Conservation (phyloP, 2,888 invertebrate genomes). For the Oithona nana region DNA sequence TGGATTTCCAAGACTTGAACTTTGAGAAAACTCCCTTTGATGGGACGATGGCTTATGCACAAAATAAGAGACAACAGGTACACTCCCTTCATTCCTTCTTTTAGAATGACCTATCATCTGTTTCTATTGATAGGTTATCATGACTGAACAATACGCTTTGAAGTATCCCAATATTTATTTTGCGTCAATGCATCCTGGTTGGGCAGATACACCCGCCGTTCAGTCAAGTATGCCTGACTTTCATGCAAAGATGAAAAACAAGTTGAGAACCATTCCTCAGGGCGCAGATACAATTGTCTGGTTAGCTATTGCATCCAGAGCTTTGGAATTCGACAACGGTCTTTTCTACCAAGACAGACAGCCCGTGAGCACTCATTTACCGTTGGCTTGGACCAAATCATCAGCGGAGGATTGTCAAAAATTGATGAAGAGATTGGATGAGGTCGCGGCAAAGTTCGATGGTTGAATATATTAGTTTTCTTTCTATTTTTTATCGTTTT, state of each 20-base stretch:
- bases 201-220: conserved; percentile 32
- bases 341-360: conserved; percentile 31
- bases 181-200: conserved; percentile 30
- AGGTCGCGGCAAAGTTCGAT: conserved; percentile 19
- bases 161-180: conserved; percentile 26
- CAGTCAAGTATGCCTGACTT: conserved; percentile 28
- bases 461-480: too few relatives aligned
- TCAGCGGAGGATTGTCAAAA: conserved; percentile 25
- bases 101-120: too few relatives aligned
- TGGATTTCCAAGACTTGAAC: conserved; percentile 29
- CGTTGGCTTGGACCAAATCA: conserved; percentile 30
- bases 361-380: conserved; percentile 29
- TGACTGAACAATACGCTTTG: conserved; percentile 27
- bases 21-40: conserved; percentile 30
- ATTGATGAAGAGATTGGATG: conserved; percentile 28
- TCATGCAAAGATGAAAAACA: conserved; percentile 30
- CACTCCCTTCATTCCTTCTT: too few relatives aligned
- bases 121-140: too few relatives aligned
- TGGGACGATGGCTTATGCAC: conserved; percentile 32
- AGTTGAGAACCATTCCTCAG: conserved; percentile 29
- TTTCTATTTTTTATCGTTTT: too few relatives aligned
- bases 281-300: conserved; percentile 33
- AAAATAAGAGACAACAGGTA: conserved; percentile 33
- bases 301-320: conserved; percentile 28
- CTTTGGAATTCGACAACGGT: conserved; percentile 26